Percentiles rank a stretch among this genome's conserved stretches.
Evolutionary conservation across 2,113 vertebrate genomes (phyloP).

Genomic region (Trematocara stigmaticum): DNA sequence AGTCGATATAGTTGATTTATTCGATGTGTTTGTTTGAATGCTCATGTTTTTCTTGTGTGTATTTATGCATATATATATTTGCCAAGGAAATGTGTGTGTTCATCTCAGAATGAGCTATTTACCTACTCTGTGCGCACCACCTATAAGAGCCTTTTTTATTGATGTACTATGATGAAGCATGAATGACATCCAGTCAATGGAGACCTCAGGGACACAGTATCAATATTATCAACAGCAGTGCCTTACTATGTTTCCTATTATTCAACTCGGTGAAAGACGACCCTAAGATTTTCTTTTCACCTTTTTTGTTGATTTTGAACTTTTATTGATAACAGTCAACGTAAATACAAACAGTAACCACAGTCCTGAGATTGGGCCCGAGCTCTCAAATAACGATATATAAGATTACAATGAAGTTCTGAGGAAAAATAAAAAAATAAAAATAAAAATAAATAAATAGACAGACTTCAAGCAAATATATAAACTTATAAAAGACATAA

Average conservation of each 20-base stretch:
- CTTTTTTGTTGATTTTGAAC: not conserved
- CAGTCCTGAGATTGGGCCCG: too few relatives aligned
- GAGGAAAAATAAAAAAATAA: too few relatives aligned
- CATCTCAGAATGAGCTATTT: constrained; percentile 37
- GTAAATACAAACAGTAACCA: too few relatives aligned
- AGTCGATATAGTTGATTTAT: not conserved
- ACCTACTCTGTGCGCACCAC: constrained; percentile 27
- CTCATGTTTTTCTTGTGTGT: not conserved
- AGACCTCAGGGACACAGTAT: constrained; percentile 15
- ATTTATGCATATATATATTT: not conserved
- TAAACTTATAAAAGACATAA: too few relatives aligned
- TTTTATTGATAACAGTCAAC: too few relatives aligned
- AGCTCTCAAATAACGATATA: too few relatives aligned
- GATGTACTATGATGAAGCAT: constrained; percentile 41
- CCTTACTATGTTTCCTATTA: not conserved
- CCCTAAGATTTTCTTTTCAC: not conserved
- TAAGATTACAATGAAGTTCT: too few relatives aligned
- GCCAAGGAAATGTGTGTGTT: not conserved
- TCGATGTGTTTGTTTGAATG: not conserved
- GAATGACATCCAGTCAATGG: constrained; percentile 47
- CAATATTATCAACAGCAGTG: not conserved
- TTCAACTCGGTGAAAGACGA: not conserved
- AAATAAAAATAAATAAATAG: too few relatives aligned
- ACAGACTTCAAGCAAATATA: too few relatives aligned
- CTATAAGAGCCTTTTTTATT: constrained; percentile 55